Evolutionary conservation across 2,797 vertebrate species (phyloP).

Genomic region (Smutsia gigantea): DNA sequence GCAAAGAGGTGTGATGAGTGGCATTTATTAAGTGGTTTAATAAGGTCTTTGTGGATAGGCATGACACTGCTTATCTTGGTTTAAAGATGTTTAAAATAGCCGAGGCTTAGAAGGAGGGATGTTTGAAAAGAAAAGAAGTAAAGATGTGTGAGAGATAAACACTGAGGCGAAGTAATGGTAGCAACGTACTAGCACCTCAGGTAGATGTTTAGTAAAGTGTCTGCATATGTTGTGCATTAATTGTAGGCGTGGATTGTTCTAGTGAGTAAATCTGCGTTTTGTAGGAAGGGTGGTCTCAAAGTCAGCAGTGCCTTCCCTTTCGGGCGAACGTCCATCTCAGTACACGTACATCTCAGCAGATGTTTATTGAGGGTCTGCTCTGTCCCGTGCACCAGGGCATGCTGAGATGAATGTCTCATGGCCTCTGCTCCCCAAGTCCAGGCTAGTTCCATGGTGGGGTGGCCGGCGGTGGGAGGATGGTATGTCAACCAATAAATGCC

Average conservation of each 20-base stretch:
- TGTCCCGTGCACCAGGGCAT: neutral
- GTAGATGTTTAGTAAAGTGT: neutral
- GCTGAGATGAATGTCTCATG: neutral
- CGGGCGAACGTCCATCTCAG: neutral
- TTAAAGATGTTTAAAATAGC: slow-evolving; percentile 15
- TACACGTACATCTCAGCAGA: neutral
- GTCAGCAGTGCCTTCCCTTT: neutral
- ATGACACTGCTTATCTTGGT: neutral
- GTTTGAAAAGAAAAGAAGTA: neutral
- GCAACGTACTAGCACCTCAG: neutral
- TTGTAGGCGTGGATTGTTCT: neutral
- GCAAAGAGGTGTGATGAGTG: neutral
- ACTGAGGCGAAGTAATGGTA: neutral
- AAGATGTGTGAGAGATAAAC: neutral
- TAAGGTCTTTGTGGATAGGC: neutral
- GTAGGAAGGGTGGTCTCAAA: neutral
- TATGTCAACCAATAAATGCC: neutral
- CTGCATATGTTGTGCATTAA: neutral
- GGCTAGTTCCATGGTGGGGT: neutral
- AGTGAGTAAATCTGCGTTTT: neutral
- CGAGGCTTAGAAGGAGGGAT: neutral
- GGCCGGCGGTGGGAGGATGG: no score
- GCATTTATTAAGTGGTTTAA: neutral
- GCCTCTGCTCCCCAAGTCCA: neutral
- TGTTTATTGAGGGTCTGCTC: neutral